Conservation (phyloP, 1,140 invertebrate genomes). For the Drosophila sturtevanti region DNA sequence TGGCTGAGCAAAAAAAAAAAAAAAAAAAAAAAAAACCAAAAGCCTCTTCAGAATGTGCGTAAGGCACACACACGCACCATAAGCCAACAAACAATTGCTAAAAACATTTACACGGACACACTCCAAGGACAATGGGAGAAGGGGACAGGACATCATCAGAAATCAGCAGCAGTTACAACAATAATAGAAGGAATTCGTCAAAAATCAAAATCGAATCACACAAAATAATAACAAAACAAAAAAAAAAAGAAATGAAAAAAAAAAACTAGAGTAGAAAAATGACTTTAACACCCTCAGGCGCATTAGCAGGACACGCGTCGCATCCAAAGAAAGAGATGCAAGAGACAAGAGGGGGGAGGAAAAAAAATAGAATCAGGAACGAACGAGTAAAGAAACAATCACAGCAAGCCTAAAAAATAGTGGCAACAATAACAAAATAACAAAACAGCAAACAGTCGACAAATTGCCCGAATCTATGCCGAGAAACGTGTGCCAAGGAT, state of each 20-base stretch:
- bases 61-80: constrained; percentile 63
- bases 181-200: constrained; percentile 64
- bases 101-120: constrained; percentile 74
- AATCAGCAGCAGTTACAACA: constrained; percentile 10
- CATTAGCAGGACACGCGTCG: constrained; percentile 68
- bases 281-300: constrained; percentile 75
- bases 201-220: constrained; percentile 79
- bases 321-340: constrained; percentile 15
- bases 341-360: too few species aligned
- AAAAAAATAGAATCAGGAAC: too few species aligned
- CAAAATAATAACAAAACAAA: constrained; percentile 45
- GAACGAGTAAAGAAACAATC: constrained; percentile 66
- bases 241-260: too few species aligned
- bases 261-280: constrained; percentile 30
- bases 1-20: constrained; percentile 5
- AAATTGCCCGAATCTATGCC: constrained; percentile 73
- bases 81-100: constrained; percentile 75
- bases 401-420: constrained; percentile 59
- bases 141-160: neutral
- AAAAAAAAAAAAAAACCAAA: constrained; percentile 18
- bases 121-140: constrained; percentile 21
- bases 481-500: constrained; percentile 32
- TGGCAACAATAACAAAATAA: constrained; percentile 67
- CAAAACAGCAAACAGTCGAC: constrained; percentile 54
- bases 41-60: constrained; percentile 48